Evolutionary conservation across 2,888 invertebrate genomes (phyloP).

Genomic region (Margaritifera margaritifera): DNA sequence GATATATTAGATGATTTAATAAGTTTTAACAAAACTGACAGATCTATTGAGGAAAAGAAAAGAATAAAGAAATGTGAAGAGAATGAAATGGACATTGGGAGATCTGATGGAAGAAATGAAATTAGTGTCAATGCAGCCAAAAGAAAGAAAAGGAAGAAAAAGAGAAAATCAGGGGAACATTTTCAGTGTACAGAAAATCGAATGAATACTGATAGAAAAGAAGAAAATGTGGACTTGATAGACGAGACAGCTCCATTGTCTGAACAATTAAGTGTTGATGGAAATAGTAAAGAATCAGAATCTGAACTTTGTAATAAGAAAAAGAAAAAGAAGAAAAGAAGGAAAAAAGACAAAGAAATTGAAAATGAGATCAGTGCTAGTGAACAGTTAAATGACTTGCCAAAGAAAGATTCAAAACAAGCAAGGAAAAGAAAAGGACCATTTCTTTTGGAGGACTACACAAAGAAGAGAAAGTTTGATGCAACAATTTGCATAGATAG

Average conservation of each 20-base stretch:
- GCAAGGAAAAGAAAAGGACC: not conserved
- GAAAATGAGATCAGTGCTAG: not conserved
- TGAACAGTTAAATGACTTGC: not conserved
- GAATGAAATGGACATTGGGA: too few relatives aligned
- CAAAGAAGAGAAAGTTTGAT: not conserved
- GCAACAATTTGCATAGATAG: not conserved
- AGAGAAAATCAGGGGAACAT: not conserved
- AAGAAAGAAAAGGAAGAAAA: not conserved
- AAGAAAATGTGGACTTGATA: too few relatives aligned
- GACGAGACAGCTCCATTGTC: too few relatives aligned
- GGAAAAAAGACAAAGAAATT: not conserved
- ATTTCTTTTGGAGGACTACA: not conserved
- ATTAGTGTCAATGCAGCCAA: too few relatives aligned
- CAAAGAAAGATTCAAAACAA: constrained; percentile 11
- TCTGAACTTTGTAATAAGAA: not conserved
- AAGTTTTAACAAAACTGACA: too few relatives aligned
- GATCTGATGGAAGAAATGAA: too few relatives aligned
- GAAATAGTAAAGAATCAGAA: too few relatives aligned
- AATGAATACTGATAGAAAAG: too few relatives aligned
- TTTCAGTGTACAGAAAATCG: not conserved
- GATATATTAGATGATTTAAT: too few relatives aligned
- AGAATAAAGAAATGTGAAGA: too few relatives aligned
- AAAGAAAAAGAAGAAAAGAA: constrained; percentile 2
- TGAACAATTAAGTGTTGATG: too few relatives aligned
- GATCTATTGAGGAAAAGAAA: too few relatives aligned